These are phyloP conservation scores for Paradoxurus hermaphroditus DNA, from an alignment of 2,113 vertebrate genomes.

Conservation along the genomic window DNA sequence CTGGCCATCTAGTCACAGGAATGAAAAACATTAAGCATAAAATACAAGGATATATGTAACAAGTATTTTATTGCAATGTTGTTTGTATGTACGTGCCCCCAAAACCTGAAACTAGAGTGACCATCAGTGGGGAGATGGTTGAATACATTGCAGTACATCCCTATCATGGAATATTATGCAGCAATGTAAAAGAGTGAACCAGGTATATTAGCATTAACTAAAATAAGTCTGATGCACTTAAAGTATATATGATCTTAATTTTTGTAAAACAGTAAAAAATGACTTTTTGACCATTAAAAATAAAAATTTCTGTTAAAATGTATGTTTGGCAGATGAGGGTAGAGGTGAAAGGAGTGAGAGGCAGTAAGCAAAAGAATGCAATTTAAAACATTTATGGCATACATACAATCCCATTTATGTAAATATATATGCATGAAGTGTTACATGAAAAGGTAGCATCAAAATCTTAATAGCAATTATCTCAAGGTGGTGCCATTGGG, in stretches of 20 bases:
- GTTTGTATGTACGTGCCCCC: background rate
- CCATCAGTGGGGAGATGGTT: background rate
- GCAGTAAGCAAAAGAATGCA: constrained; percentile 7
- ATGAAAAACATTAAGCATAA: constrained; percentile 20
- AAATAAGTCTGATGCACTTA: background rate
- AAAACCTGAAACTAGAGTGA: background rate
- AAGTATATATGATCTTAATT: background rate
- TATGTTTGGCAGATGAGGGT: background rate
- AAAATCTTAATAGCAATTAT: constrained; percentile 6
- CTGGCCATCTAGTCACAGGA: background rate
- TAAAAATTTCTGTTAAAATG: constrained; percentile 36
- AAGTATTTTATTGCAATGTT: background rate
- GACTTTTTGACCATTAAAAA: background rate
- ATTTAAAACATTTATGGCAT: constrained; percentile 4
- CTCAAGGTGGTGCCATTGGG: background rate
- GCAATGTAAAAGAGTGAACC: constrained; percentile 1
- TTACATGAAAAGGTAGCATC: constrained; percentile 6
- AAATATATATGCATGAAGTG: background rate
- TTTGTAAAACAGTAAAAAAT: background rate
- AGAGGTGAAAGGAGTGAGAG: constrained; percentile 6
- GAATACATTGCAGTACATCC: background rate
- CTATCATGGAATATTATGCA: constrained; percentile 32
- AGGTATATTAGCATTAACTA: constrained; percentile 1
- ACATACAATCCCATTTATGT: background rate
- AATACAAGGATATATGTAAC: background rate